Conservation (phyloP, 2,797 vertebrate species). For the Oreochromis mossambicus region DNA sequence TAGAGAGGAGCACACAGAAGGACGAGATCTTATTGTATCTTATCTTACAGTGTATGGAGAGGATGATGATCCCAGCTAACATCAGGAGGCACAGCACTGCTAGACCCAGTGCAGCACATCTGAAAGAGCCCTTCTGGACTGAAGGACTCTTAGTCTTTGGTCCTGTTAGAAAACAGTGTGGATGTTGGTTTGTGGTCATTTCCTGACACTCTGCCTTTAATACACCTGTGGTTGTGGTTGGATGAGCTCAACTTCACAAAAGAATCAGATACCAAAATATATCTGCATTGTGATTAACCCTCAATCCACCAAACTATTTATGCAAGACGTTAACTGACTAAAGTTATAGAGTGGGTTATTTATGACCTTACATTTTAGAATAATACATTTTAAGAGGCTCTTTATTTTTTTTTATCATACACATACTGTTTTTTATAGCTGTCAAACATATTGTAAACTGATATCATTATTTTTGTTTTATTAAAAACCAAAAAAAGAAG, state of each 20-base stretch:
- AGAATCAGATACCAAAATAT: neutral
- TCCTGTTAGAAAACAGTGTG: neutral
- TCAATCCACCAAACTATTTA: neutral
- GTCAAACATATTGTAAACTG: no score
- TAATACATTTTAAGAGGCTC: no score
- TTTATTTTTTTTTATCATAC: no score
- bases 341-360: no score
- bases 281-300: neutral
- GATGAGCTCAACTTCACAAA: neutral
- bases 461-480: no score
- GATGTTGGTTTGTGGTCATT: neutral
- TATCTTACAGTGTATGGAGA: neutral
- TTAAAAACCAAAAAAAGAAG: no score
- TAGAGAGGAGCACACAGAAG: neutral
- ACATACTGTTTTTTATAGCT: no score
- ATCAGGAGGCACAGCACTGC: neutral
- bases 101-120: neutral
- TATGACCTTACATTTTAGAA: no score
- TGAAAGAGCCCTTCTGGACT: neutral
- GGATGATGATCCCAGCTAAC: neutral
- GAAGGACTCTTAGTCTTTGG: neutral
- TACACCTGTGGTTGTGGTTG: neutral
- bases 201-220: neutral
- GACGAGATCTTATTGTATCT: neutral
- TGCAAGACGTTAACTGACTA: neutral